Evolutionary conservation across 2,113 vertebrate species (phyloP).

Genomic region (Egretta garzetta): DNA sequence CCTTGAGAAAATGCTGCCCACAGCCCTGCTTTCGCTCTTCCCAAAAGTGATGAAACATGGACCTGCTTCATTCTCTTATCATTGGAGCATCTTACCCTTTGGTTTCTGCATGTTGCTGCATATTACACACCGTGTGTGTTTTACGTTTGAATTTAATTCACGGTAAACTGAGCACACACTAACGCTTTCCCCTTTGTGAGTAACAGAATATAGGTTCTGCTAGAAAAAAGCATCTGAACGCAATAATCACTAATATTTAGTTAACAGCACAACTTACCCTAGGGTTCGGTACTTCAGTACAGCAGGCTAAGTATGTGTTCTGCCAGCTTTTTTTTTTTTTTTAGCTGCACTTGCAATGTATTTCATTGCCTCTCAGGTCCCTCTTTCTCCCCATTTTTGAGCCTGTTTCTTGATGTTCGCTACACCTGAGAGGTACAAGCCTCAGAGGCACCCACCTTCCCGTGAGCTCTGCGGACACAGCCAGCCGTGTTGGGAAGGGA

Average conservation of each 20-base stretch:
- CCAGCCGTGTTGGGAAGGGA: not conserved
- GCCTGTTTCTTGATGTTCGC: not conserved
- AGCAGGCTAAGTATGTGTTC: not conserved
- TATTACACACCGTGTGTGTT: accelerated
- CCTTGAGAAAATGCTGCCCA: not conserved
- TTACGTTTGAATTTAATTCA: not conserved
- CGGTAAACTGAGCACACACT: not conserved
- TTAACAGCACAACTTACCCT: not conserved
- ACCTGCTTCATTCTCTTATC: not conserved
- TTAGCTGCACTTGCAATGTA: not conserved
- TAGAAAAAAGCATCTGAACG: not conserved
- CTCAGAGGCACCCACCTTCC: accelerated
- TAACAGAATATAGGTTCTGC: not conserved
- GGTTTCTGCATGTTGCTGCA: not conserved
- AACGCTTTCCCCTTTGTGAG: accelerated
- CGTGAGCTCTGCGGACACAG: not conserved
- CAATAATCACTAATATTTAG: not conserved
- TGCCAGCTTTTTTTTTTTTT: not conserved
- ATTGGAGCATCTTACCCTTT: not conserved
- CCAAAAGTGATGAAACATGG: not conserved
- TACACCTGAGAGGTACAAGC: accelerated
- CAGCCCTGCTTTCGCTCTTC: not conserved
- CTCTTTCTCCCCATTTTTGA: not conserved
- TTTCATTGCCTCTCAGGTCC: not conserved
- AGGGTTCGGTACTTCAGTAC: accelerated